Evolutionary conservation across 2,888 invertebrate species (phyloP), one percentile per base, ranked within the genome.

Genomic region (Dorcus hopei): DNA sequence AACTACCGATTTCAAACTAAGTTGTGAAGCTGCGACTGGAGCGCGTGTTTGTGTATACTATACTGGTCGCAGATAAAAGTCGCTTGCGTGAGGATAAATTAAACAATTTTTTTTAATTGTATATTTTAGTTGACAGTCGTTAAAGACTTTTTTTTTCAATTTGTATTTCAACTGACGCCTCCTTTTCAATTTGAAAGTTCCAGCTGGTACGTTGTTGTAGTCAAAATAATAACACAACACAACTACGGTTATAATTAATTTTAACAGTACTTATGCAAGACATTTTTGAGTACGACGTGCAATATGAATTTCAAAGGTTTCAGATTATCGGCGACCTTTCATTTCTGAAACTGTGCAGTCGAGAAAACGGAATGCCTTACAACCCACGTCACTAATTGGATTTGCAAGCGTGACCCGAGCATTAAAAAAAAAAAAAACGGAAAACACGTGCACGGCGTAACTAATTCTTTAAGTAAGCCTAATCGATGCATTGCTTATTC

Each of bases 11-110:
- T 57, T 57, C 51, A 57, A 52, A 57, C 57, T 57, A 57, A 57
- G 19, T 42, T 45, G 45, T 23, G 16, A 45, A 16, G 16, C 45
- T 45, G n/a, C 45, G 23, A 9, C 19, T 40, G 57, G 45, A 45
- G 19, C 45, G 57, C 51, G 51, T 52, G 51, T 59, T 48, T 64
- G 60, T 61, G 56, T 59, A 62, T 58, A 60, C 52, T 53, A 54
- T 58, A 57, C 48, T 54, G 51, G 49, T 54, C 55, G 52, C 39
- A 49, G 55, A 39, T 49, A 61, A 59, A 58, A 61, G 57, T 54
- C 39, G 38, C 23, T 19, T 45, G 55, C 45, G 45, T 45, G 16
- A 16, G 23, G 45, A 45, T 45, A 45, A 45, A 45, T 45, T 45
- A 45, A 45, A 45, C 45, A 45, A 16, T 45, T 45, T 45, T 59